Conservation (phyloP, 2,113 vertebrate species). For the Marmota monax region DNA sequence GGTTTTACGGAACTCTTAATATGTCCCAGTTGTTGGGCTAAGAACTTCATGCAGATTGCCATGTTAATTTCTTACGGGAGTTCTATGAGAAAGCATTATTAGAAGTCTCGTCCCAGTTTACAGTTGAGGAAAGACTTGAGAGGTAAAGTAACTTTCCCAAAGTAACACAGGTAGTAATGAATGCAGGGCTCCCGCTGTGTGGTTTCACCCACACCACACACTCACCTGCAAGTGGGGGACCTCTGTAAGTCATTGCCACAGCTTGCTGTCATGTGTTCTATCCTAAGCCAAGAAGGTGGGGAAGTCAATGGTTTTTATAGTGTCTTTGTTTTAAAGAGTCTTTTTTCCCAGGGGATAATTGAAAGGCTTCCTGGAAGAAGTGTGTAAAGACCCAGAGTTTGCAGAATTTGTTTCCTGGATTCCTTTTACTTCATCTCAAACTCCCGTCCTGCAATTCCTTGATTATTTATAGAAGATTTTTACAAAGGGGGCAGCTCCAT, state of each 20-base stretch:
- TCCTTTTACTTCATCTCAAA: conserved; percentile 61
- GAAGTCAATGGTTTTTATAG: not conserved
- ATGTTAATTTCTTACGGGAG: not conserved
- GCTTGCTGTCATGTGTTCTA: not conserved
- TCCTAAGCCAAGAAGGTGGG: not conserved
- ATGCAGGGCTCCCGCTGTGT: not conserved
- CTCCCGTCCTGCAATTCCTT: conserved; percentile 48
- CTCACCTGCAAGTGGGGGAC: not conserved
- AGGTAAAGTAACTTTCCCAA: not conserved
- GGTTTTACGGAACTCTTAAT: not conserved
- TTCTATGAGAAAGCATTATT: not conserved
- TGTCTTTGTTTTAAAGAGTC: not conserved
- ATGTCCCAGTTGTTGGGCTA: not conserved
- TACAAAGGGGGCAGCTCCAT: conserved; percentile 68
- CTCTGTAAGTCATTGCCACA: not conserved
- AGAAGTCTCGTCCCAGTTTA: conserved; percentile 8
- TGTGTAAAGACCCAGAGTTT: not conserved
- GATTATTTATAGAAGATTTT: conserved; percentile 82
- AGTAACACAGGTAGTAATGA: not conserved
- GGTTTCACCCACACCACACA: not conserved
- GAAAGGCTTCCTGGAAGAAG: conserved; percentile 52
- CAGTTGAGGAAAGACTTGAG: not conserved
- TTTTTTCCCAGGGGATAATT: not conserved
- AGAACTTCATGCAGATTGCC: not conserved
- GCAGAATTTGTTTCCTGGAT: conserved; percentile 47